phyloP scores from a whole-genome alignment of 2,113 vertebrate genomes.

The Sterrhoptilus dennistouni region DNA sequence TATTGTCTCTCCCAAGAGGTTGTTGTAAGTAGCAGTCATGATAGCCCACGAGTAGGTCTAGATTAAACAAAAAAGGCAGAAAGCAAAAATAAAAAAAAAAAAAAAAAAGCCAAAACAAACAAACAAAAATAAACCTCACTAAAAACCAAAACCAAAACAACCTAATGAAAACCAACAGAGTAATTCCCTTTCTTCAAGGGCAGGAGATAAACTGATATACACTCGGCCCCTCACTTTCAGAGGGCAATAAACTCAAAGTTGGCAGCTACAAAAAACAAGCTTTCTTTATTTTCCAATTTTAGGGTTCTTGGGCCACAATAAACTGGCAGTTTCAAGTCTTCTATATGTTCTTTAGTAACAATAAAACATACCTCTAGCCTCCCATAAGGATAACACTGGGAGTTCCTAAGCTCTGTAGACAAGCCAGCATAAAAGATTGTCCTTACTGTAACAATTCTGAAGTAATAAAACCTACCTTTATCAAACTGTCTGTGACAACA shows the following conservation, averaged over 20 bases:
- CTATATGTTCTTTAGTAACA: neutral
- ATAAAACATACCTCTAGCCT: neutral
- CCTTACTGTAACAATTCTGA: neutral
- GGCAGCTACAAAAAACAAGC: neutral
- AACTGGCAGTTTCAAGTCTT: slow-evolving; percentile 5
- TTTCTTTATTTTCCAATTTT: slow-evolving; percentile 25
- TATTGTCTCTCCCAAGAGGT: neutral
- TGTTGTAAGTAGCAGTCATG: neutral
- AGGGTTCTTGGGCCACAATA: neutral
- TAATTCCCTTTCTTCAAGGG: neutral
- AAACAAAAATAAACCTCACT: neutral
- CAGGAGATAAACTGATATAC: neutral
- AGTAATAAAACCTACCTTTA: neutral
- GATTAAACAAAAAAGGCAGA: neutral
- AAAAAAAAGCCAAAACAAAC: no score
- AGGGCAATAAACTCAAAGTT: neutral
- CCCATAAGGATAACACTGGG: neutral
- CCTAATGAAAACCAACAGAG: neutral
- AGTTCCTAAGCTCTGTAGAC: neutral
- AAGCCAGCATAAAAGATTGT: neutral
- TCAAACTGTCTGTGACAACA: neutral
- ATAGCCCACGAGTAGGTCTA: neutral
- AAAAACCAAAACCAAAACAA: neutral
- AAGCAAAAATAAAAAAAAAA: neutral
- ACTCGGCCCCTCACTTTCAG: neutral